These are phyloP conservation scores for Nephrotoma guestfalica DNA, from an alignment of 2,888 invertebrate species.

Conservation along the genomic window DNA sequence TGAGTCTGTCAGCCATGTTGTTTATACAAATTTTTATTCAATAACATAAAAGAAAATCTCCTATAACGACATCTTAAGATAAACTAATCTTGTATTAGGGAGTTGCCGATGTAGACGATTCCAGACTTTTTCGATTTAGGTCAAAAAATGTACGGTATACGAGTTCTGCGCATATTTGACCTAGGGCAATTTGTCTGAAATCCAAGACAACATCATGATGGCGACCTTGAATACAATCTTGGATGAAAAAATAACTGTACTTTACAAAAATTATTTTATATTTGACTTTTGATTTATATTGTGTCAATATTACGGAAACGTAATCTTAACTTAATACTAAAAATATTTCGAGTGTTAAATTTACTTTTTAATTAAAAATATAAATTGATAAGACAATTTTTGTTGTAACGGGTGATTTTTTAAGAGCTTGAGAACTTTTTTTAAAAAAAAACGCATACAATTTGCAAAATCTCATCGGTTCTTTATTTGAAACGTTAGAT, in stretches of 20 bases:
- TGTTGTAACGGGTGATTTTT: not conserved
- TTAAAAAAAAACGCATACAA: no score
- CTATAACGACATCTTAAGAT: not conserved
- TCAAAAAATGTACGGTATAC: not conserved
- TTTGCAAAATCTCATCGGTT: no score
- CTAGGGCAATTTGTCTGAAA: not conserved
- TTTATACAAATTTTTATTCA: not conserved
- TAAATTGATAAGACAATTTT: no score
- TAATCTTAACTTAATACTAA: no score
- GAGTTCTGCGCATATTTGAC: not conserved
- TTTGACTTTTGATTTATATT: no score
- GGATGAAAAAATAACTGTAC: not conserved
- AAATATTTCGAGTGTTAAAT: no score
- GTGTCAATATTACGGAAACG: no score
- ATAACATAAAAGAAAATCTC: not conserved
- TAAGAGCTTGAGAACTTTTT: no score
- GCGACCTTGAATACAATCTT: not conserved
- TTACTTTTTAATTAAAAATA: no score
- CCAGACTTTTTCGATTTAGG: not conserved
- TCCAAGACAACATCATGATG: not conserved
- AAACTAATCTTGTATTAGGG: not conserved
- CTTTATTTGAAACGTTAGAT: no score
- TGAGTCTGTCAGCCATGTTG: not conserved
- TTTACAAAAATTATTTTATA: not conserved
- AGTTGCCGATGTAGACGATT: not conserved